Conservation (phyloP, 2,113 vertebrate genomes). For the Smithornis capensis region DNA sequence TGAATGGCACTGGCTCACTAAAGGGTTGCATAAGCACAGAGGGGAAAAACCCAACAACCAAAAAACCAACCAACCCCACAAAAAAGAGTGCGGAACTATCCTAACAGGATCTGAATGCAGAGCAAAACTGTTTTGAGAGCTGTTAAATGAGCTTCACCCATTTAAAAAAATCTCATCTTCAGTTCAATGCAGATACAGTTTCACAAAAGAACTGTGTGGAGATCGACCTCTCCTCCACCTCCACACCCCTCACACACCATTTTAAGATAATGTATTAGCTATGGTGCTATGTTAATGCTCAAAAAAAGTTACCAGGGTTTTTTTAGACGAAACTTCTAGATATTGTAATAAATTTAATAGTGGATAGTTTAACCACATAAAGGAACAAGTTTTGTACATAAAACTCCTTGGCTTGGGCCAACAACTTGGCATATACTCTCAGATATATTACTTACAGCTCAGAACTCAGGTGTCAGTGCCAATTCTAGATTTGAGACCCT, state of each 20-base stretch:
- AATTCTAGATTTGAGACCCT: neutral
- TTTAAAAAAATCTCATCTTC: neutral
- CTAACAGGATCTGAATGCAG: neutral
- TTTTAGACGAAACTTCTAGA: neutral
- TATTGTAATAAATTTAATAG: neutral
- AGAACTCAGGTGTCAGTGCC: neutral
- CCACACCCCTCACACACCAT: neutral
- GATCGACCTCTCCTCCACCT: neutral
- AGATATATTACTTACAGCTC: neutral
- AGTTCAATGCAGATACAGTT: neutral
- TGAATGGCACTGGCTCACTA: neutral
- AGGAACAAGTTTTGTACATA: neutral
- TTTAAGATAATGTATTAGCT: neutral
- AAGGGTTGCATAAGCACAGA: neutral
- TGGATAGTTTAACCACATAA: neutral
- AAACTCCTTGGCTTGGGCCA: neutral
- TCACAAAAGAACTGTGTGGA: neutral
- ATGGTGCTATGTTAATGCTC: neutral
- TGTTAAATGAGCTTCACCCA: neutral
- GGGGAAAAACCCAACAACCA: neutral
- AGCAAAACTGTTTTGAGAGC: neutral
- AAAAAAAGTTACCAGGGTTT: neutral
- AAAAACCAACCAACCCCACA: too few relatives aligned
- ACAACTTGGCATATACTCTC: neutral
- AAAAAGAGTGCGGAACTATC: neutral